A percentile compares a stretch with the other conserved stretches of the same genome.
Conservation (phyloP, 2,113 vertebrate species). For the Colistium nudipinnis region DNA sequence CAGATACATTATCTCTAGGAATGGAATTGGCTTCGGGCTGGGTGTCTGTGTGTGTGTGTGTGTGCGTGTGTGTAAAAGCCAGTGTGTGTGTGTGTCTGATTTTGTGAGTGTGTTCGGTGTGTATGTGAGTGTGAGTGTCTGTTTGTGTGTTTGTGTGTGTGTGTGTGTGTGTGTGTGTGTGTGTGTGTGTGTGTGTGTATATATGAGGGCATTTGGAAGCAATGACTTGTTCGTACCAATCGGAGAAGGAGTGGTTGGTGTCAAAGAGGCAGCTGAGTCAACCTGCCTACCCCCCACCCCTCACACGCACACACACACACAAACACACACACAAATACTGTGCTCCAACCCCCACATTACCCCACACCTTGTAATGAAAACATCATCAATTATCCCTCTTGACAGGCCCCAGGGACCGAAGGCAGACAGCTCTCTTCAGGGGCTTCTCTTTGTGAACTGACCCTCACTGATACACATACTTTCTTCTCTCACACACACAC, state of each 20-base stretch:
- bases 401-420: slow-evolving; percentile 85
- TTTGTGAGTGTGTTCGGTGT: background rate
- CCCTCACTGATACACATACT: slow-evolving; percentile 57
- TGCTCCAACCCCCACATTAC: slow-evolving; percentile 82
- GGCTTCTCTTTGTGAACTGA: slow-evolving; percentile 85
- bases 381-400: slow-evolving; percentile 91
- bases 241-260: slow-evolving; percentile 77
- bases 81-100: slow-evolving; percentile 32
- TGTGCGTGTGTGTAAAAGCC: slow-evolving; percentile 23
- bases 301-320: slow-evolving; percentile 34
- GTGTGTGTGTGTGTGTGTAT: slow-evolving; percentile 6
- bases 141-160: slow-evolving; percentile 18
- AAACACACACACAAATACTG: slow-evolving; percentile 52
- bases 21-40: slow-evolving; percentile 44
- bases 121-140: background rate
- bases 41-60: slow-evolving; percentile 40
- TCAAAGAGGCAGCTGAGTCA: slow-evolving; percentile 87
- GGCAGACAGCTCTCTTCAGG: slow-evolving; percentile 83
- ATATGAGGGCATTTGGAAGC: slow-evolving; percentile 75
- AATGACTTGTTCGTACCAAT: slow-evolving; percentile 78
- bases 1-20: slow-evolving; percentile 56
- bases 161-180: background rate
- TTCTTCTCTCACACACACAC: slow-evolving; percentile 26
- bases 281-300: slow-evolving; percentile 70
- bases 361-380: slow-evolving; percentile 93